Base-by-base conservation (phyloP, 2,888 invertebrate genomes). In the Ctena decussata region DNA sequence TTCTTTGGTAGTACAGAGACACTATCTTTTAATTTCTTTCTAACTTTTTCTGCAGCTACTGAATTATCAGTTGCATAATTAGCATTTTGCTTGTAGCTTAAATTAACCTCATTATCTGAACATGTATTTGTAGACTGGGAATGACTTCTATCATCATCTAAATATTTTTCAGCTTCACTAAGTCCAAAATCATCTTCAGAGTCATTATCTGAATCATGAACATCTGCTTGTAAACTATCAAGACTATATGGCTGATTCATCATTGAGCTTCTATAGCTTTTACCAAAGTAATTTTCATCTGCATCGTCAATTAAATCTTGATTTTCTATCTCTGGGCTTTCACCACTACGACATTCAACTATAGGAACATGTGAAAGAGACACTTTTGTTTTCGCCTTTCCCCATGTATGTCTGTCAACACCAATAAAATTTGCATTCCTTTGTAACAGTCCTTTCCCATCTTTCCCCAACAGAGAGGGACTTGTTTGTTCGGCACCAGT, bases 291-390 rank as follows among this genome's bases (percentile, higher is more conserved):
- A n/a, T 27, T 21, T 35, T 69, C 57, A 41, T 71, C 44, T n/a
- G 77, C 69, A 21, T 39, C 46, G 11, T 65, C 53, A 35, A 30
- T 37, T 0, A 53, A 27, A 24, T 35, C 53, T 46, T 85, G 82
- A 8, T 11, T 39, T 12, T 82, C 85, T 70, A 74, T 57, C 5
- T 85, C 85, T 27, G 75, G 57, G 24, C 79, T 75, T 46, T 85
- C 85, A 8, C 76, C 82, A 44, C 37, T 77, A 21, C 37, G 73
- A 72, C 86, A 89, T 72, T 89, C 89, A 11, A 89, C 89, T 46
- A 89, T 82, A 24, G 89, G 89, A 39, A 86, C 86, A 80, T 82
- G 81, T 41, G 83, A 85, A 41, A 88, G 46, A 5, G 72, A 79
- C 24, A 76, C 21, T 46, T 80, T 84, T 5, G 79, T 41, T 6